Evolutionary conservation across 2,888 invertebrate genomes (phyloP), one percentile per base, ranked within the genome.

Genomic region (Hymenopus coronatus): DNA sequence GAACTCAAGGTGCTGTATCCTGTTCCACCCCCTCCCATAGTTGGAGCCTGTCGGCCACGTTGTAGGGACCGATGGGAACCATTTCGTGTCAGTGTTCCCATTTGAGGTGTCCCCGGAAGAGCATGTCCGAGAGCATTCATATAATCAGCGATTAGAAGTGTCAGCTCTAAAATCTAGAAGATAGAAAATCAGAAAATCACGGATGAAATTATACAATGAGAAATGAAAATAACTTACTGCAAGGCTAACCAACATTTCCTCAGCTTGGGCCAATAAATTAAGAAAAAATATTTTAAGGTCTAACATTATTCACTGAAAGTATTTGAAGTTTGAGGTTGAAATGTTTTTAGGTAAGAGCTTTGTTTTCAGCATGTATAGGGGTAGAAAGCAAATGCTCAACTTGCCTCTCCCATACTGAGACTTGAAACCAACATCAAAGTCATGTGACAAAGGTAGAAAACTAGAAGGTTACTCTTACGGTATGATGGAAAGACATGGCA

Each of bases 91-190:
- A 97, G 94, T 0, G 97, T 97, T 92, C 96, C 96, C 95, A 97
- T 95, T 91, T 96, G 96, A 0, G 97, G 97, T 0, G 97, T 97
- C 9, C 96, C 97, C 0, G 97, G 96, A 89, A 95, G 94, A 83
- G 96, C 95, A 89, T 96, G 96, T 0, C 96, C 96, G 91, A 97
- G 93, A 0, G 98, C 97, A 94, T 98, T 98, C 96, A 98, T 98
- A 93, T 98, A 98, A 94, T 98, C 98, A 33, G 98, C 98, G 92
- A 98, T 98, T 40, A 98, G 94, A 90, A 98, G 95, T 0, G 98
- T 98, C 90, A 98, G 96, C 94, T 98, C 98, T 89, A 97, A 95
- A 93, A 98, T 98, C 96, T 97, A 20, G 15, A 70, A 70, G 25
- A 93, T 3, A 92, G 91, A 90, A 28, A 28, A 2, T 28, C 28